These are phyloP conservation scores for Orchestes rusci DNA, from an alignment of 2,888 invertebrate species.

Conservation along the genomic window DNA sequence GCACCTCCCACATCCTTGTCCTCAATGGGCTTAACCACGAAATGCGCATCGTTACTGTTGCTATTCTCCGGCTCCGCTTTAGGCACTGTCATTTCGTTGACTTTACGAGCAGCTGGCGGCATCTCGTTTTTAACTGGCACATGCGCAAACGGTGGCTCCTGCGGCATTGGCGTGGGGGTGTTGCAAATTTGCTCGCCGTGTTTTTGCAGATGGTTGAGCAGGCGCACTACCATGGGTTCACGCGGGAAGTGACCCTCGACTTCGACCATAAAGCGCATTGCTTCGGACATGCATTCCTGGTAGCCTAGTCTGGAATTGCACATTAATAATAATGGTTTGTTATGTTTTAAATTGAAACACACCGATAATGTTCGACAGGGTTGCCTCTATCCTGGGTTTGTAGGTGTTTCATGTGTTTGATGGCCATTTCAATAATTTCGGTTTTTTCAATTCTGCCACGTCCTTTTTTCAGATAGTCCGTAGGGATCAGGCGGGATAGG, in stretches of 20 bases:
- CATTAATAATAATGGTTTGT: background rate
- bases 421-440: constrained; percentile 97
- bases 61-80: constrained; percentile 20
- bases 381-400: constrained; percentile 54
- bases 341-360: background rate
- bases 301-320: constrained; percentile 59
- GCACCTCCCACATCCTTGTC: constrained; percentile 31
- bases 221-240: constrained; percentile 75
- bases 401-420: constrained; percentile 84
- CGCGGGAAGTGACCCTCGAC: constrained; percentile 70
- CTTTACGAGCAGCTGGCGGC: background rate
- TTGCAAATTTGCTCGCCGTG: constrained; percentile 62
- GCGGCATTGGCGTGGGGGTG: constrained; percentile 15
- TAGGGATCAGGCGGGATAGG: constrained; percentile 85
- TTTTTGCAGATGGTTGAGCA: constrained; percentile 76
- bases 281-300: constrained; percentile 86
- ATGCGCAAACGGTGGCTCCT: constrained; percentile 7
- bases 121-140: background rate
- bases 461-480: constrained; percentile 89
- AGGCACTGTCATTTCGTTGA: constrained; percentile 10
- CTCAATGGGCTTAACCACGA: constrained; percentile 38
- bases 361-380: constrained; percentile 41
- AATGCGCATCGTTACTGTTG: constrained; percentile 17
- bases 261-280: constrained; percentile 82
- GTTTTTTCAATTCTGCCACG: constrained; percentile 95